Evolutionary conservation across 2,113 vertebrate species (phyloP).

Genomic region (Poicephalus meyeri): DNA sequence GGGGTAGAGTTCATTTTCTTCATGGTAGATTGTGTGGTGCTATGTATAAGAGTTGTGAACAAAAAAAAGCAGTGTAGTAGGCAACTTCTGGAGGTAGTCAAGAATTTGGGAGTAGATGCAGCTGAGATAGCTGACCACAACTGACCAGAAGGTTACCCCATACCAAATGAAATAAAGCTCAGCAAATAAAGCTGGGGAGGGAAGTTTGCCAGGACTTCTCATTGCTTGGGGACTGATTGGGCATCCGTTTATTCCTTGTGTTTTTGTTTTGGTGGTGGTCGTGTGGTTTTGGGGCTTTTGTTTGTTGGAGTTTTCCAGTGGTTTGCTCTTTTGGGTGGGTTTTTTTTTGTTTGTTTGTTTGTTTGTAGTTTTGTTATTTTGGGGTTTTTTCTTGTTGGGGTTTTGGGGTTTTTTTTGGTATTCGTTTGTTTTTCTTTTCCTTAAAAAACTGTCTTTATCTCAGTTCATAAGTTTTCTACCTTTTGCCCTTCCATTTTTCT

Average conservation of each 20-base stretch:
- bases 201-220: not conserved
- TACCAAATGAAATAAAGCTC: not conserved
- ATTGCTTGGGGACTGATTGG: not conserved
- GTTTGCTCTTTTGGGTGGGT: not conserved
- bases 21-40: not conserved
- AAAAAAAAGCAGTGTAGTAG: not conserved
- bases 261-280: not conserved
- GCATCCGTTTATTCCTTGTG: accelerated
- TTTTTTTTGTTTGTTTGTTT: not conserved
- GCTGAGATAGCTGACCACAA: not conserved
- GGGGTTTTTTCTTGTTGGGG: too few relatives aligned
- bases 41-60: not conserved
- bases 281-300: not conserved
- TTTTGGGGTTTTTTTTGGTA: not conserved
- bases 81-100: not conserved
- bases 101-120: not conserved
- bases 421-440: not conserved
- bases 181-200: not conserved
- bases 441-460: not conserved
- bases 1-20: not conserved
- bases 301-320: not conserved
- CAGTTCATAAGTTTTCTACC: not conserved
- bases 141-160: not conserved
- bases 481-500: not conserved
- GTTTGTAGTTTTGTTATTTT: not conserved